Conservation (phyloP, 2,888 invertebrate genomes). For the Machimus atricapillus region DNA sequence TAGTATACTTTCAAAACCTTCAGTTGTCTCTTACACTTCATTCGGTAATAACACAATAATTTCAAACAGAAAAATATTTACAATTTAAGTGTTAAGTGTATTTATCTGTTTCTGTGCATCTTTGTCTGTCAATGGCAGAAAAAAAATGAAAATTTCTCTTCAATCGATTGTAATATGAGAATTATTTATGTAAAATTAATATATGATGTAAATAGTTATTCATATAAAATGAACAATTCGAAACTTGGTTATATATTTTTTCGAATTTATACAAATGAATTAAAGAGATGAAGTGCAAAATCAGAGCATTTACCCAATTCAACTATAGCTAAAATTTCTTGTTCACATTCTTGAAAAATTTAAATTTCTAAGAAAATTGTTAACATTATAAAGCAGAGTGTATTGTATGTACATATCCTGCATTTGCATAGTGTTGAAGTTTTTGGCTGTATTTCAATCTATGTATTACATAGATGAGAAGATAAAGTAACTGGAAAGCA, state of each 20-base stretch:
- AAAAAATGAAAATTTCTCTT: neutral
- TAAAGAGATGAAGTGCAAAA: neutral
- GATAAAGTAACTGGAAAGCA: neutral
- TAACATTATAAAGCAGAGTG: neutral
- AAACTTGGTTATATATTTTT: neutral
- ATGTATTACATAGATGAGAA: neutral
- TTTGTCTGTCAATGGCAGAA: constrained; percentile 25
- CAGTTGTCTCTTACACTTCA: constrained; percentile 53
- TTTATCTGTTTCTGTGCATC: constrained; percentile 22
- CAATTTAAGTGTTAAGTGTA: constrained; percentile 13
- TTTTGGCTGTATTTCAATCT: neutral
- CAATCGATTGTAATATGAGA: neutral
- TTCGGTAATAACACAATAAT: constrained; percentile 36
- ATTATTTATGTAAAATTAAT: neutral
- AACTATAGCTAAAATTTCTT: neutral
- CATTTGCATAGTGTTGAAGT: neutral
- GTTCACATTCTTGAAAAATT: neutral
- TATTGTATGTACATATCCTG: neutral
- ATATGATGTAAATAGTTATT: neutral
- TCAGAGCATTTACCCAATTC: neutral
- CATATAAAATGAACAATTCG: neutral
- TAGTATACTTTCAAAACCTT: constrained; percentile 32
- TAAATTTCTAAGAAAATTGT: neutral
- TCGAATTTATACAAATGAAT: neutral
- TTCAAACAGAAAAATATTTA: constrained; percentile 22